These are phyloP conservation scores for Ostrea edulis DNA, from an alignment of 1,140 invertebrate genomes.

Conservation along the genomic window DNA sequence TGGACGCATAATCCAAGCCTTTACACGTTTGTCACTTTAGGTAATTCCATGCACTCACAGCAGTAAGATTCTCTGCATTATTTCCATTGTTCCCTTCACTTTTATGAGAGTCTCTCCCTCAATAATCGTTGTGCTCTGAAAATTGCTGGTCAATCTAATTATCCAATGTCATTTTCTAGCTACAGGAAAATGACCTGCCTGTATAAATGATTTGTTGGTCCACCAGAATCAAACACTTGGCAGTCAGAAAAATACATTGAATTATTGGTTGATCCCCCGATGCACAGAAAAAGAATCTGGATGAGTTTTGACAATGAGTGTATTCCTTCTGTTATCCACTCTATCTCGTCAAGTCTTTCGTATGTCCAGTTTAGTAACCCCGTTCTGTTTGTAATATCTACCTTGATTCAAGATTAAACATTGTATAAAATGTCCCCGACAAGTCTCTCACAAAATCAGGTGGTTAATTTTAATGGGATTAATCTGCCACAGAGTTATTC, in stretches of 20 bases:
- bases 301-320: too few relatives aligned
- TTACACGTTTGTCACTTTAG: background rate
- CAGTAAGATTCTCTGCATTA: background rate
- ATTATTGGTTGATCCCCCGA: background rate
- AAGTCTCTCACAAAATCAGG: background rate
- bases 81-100: background rate
- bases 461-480: background rate
- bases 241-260: conserved; percentile 8
- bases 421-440: background rate
- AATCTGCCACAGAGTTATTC: conserved; percentile 2
- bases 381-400: background rate
- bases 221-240: background rate
- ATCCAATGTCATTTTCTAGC: conserved; percentile 16
- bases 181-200: background rate
- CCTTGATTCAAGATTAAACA: conserved; percentile 12
- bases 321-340: too few relatives aligned
- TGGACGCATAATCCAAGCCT: background rate
- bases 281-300: too few relatives aligned
- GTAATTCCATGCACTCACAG: background rate
- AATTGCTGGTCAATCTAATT: background rate
- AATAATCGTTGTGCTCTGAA: background rate
- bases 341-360: too few relatives aligned
- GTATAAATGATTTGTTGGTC: background rate
- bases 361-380: too few relatives aligned
- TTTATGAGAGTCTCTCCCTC: background rate